A percentile compares a stretch with the other conserved stretches of the same genome.
Conservation (phyloP, 2,888 invertebrate genomes). For the Yponomeuta plumbellus region DNA sequence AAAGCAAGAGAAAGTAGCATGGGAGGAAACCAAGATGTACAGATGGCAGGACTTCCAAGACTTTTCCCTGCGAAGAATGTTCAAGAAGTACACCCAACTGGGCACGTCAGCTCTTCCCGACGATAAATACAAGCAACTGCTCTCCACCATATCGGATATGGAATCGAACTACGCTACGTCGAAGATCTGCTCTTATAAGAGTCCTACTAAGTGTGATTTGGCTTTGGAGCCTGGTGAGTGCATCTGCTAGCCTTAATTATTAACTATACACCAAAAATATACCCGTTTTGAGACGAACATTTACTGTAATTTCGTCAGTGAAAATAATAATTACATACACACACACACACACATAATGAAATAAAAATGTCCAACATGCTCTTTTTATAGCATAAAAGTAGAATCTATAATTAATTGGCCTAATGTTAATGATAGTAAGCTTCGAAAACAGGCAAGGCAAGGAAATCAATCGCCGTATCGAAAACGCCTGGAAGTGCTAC, state of each 20-base stretch:
- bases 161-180: constrained; percentile 85
- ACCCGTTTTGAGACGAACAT: too few relatives aligned
- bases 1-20: constrained; percentile 78
- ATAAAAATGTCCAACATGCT: too few relatives aligned
- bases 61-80: constrained; percentile 82
- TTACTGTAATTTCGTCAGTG: too few relatives aligned
- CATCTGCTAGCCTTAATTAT: neutral
- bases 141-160: constrained; percentile 82
- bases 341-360: too few relatives aligned
- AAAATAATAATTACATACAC: too few relatives aligned
- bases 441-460: too few relatives aligned
- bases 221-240: constrained; percentile 82
- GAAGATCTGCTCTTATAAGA: constrained; percentile 83
- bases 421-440: too few relatives aligned
- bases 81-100: constrained; percentile 82
- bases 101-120: constrained; percentile 84
- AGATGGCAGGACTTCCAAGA: constrained; percentile 85
- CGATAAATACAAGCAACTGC: constrained; percentile 78
- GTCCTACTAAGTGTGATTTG: constrained; percentile 80
- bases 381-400: too few relatives aligned
- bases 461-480: too few relatives aligned
- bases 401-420: too few relatives aligned
- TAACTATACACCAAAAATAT: too few relatives aligned
- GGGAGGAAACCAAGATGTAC: constrained; percentile 81
- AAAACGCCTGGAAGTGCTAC: too few relatives aligned